Conservation (phyloP, 2,888 invertebrate genomes). For the Drepana falcataria region DNA sequence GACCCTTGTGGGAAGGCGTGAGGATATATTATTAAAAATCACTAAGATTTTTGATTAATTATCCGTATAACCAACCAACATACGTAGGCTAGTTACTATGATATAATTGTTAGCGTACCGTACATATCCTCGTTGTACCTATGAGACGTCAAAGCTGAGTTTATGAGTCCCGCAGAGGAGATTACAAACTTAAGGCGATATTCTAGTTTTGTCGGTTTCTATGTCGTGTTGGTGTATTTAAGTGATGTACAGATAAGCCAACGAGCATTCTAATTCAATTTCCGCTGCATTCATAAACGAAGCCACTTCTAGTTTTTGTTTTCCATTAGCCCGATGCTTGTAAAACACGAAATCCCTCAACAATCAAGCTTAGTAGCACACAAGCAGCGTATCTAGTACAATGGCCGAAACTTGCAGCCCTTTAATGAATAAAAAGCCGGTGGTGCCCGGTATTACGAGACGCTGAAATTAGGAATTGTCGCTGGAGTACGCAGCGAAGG, state of each 20-base stretch:
- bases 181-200: too few relatives aligned
- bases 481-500: conserved; percentile 22
- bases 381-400: conserved; percentile 67
- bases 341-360: conserved; percentile 62
- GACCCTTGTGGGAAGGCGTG: too few relatives aligned
- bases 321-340: conserved; percentile 52
- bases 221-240: conserved; percentile 9
- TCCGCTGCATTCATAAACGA: conserved; percentile 40
- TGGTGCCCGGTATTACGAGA: conserved; percentile 53
- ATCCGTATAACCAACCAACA: too few relatives aligned
- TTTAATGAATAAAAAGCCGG: conserved; percentile 71
- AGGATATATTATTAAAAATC: too few relatives aligned
- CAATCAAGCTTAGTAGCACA: conserved; percentile 67
- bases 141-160: too few relatives aligned
- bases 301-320: conserved; percentile 41
- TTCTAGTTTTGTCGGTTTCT: too few relatives aligned
- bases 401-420: conserved; percentile 68
- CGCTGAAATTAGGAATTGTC: conserved; percentile 22
- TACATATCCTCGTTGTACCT: too few relatives aligned
- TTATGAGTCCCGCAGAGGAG: too few relatives aligned
- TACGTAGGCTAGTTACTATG: too few relatives aligned
- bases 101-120: too few relatives aligned
- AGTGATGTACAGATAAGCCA: conserved; percentile 28
- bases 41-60: too few relatives aligned
- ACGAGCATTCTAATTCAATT: conserved; percentile 44